phyloP scores from a whole-genome alignment of 2,113 vertebrate genomes.

The Scytalopus superciliaris region DNA sequence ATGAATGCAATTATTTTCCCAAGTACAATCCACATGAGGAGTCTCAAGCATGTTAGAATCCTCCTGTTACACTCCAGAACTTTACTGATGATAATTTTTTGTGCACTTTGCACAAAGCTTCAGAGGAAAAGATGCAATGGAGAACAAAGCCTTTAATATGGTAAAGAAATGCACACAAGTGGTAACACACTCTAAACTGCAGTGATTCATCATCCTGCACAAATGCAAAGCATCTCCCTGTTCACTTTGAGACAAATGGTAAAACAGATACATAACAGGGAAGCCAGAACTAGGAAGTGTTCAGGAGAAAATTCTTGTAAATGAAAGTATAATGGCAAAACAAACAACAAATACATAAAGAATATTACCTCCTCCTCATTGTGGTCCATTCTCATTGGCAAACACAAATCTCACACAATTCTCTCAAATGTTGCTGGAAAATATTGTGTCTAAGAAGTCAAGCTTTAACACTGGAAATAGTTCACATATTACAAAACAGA shows the following conservation, averaged over 20 bases:
- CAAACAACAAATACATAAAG: neutral
- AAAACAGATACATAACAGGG: neutral
- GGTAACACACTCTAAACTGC: neutral
- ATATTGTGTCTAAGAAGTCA: neutral
- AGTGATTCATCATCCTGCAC: neutral
- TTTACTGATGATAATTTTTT: neutral
- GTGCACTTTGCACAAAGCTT: neutral
- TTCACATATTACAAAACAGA: neutral
- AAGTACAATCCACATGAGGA: neutral
- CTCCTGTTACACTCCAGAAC: neutral
- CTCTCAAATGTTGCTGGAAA: neutral
- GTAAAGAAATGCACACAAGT: neutral
- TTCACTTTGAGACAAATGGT: neutral
- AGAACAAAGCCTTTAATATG: neutral
- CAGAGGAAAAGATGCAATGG: neutral
- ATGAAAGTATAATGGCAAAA: neutral
- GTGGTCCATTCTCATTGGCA: neutral
- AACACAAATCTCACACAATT: neutral
- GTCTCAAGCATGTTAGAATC: neutral
- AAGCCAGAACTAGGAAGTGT: neutral
- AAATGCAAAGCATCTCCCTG: neutral
- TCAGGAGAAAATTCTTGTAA: neutral
- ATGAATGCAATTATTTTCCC: neutral
- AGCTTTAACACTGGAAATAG: neutral
- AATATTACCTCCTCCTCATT: neutral